phyloP scores from a whole-genome alignment of 2,888 invertebrate species.

The Anaspis maculata region DNA sequence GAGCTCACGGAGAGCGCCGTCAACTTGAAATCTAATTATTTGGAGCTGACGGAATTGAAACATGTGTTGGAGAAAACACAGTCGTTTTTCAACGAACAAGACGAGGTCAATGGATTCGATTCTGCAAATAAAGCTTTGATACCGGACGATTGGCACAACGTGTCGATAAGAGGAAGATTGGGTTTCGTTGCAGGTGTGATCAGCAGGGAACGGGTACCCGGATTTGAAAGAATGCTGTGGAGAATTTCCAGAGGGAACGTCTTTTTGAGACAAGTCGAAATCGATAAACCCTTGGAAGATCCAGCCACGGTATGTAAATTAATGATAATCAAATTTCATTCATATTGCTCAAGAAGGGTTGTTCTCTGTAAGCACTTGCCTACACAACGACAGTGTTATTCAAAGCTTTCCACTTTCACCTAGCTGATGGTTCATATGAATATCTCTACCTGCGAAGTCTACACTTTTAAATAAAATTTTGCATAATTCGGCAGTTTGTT shows the following conservation, averaged over 20 bases:
- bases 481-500: no score
- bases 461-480: no score
- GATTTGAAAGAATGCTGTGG: conserved; percentile 91
- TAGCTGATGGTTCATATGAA: no score
- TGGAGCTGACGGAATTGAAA: conserved; percentile 84
- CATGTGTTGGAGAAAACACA: conserved; percentile 91
- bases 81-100: conserved; percentile 78
- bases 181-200: conserved; percentile 89
- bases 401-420: no score
- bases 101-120: conserved; percentile 59
- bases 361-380: no score
- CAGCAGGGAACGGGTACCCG: conserved; percentile 75
- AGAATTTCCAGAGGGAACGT: conserved; percentile 88
- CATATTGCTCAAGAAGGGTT: no score
- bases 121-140: conserved; percentile 47
- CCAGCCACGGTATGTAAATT: conserved; percentile 72
- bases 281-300: conserved; percentile 76
- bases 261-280: conserved; percentile 77
- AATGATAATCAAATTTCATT: conserved; percentile 2
- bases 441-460: no score
- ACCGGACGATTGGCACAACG: conserved; percentile 42
- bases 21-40: conserved; percentile 81
- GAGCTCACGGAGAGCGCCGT: conserved; percentile 91
- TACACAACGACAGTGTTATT: no score
- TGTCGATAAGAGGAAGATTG: conserved; percentile 42